Evolutionary conservation across 2,797 vertebrate genomes (phyloP).

Genomic region (Podarcis siculus): DNA sequence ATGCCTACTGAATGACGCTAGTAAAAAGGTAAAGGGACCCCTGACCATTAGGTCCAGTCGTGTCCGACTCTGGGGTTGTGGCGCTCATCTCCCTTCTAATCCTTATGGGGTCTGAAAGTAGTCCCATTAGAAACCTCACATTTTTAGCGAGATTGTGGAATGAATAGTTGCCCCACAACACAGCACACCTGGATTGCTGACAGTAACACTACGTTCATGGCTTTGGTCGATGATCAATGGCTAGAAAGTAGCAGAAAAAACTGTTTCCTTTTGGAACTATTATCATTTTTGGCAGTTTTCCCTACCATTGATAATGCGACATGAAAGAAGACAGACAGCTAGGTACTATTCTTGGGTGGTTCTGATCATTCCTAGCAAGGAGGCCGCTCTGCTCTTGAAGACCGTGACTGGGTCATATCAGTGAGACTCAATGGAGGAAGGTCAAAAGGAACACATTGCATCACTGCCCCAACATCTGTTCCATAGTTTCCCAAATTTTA

Average conservation of each 20-base stretch:
- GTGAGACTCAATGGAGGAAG: neutral
- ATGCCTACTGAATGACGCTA: neutral
- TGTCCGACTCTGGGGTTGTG: too few species aligned
- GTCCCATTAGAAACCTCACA: neutral
- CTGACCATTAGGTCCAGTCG: too few species aligned
- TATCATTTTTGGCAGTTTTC: neutral
- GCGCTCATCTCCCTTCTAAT: neutral
- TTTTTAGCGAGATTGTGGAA: neutral
- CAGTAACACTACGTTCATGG: neutral
- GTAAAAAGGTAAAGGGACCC: too few species aligned
- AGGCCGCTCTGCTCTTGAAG: neutral
- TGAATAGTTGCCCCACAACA: neutral
- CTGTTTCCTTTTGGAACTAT: neutral
- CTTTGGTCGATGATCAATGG: neutral
- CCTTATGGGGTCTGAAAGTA: neutral
- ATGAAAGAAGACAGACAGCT: neutral
- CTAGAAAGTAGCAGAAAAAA: neutral
- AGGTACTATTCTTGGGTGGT: neutral
- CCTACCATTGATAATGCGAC: neutral
- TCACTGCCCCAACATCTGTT: neutral
- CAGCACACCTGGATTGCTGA: neutral
- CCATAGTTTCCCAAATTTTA: neutral
- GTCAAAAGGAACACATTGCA: neutral
- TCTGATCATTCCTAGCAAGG: neutral
- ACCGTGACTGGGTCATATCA: too few species aligned